Conservation (phyloP, 2,113 vertebrate genomes). For the Ahaetulla prasina region DNA sequence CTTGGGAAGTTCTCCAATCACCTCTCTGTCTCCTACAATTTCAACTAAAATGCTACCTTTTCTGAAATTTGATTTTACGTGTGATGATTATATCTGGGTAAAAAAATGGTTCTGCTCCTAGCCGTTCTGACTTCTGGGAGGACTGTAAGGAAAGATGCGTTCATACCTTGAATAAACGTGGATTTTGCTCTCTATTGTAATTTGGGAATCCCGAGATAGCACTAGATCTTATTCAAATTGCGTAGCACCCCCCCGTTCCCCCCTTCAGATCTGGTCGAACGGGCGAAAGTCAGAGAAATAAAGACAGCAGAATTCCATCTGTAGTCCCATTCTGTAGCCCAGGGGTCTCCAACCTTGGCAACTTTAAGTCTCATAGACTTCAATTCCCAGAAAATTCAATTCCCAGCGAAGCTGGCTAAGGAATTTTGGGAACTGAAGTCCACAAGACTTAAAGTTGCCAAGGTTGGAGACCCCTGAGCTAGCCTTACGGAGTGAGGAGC, state of each 20-base stretch:
- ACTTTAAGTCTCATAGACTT: too few relatives aligned
- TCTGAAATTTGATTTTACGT: not conserved
- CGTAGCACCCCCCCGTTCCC: too few relatives aligned
- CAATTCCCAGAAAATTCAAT: too few relatives aligned
- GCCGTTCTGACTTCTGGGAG: not conserved
- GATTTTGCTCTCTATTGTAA: not conserved
- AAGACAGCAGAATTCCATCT: not conserved
- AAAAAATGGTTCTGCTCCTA: not conserved
- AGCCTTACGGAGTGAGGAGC: not conserved
- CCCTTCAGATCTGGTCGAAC: not conserved
- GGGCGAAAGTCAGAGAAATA: not conserved
- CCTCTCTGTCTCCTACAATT: not conserved
- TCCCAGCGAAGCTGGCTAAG: too few relatives aligned
- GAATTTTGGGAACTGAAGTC: too few relatives aligned
- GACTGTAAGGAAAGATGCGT: not conserved
- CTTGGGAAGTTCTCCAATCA: not conserved
- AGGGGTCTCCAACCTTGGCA: too few relatives aligned
- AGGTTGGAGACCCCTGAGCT: too few relatives aligned
- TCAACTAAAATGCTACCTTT: not conserved
- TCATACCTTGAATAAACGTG: not conserved
- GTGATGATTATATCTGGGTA: not conserved
- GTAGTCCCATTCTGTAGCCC: not conserved
- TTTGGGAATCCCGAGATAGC: not conserved
- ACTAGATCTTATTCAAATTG: not conserved
- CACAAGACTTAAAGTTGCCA: too few relatives aligned